phyloP scores from a whole-genome alignment of 2,888 invertebrate species.

The Drosophila prolongata region DNA sequence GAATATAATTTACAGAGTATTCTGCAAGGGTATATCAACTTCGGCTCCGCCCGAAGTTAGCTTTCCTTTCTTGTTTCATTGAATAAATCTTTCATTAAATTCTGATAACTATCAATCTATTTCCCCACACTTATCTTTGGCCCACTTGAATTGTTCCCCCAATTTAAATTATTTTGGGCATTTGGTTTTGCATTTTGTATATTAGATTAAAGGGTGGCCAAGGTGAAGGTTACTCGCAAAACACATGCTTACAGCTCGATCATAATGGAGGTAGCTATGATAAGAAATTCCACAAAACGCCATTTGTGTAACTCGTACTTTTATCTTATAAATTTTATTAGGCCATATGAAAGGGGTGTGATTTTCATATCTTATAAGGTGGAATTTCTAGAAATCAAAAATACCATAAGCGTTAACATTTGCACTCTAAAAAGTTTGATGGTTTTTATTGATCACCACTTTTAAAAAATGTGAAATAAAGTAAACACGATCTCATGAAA shows the following conservation, averaged over 20 bases:
- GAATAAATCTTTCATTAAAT: neutral
- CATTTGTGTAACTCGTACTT: constrained; percentile 14
- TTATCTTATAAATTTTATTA: constrained; percentile 22
- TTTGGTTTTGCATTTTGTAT: neutral
- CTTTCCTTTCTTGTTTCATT: no score
- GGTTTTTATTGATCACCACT: constrained; percentile 20
- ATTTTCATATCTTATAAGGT: constrained; percentile 18
- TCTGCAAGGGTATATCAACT: no score
- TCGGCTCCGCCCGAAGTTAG: no score
- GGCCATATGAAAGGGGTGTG: constrained; percentile 11
- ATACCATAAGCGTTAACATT: constrained; percentile 1
- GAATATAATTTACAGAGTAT: no score
- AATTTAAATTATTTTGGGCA: constrained; percentile 17
- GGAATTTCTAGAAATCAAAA: constrained; percentile 9
- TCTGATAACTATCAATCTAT: constrained; percentile 10
- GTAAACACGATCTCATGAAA: no score
- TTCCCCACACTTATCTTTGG: constrained; percentile 35
- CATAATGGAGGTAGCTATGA: neutral
- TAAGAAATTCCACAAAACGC: constrained; percentile 22
- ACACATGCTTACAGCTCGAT: constrained; percentile 16
- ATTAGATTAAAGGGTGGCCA: constrained; percentile 9
- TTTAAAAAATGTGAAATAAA: neutral
- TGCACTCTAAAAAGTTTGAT: neutral
- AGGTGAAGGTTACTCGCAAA: constrained; percentile 19
- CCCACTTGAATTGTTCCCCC: constrained; percentile 19